A percentile compares a stretch with the other conserved stretches of the same genome.
Conservation (phyloP, 1,140 invertebrate genomes). For the Habropoda laboriosa region DNA sequence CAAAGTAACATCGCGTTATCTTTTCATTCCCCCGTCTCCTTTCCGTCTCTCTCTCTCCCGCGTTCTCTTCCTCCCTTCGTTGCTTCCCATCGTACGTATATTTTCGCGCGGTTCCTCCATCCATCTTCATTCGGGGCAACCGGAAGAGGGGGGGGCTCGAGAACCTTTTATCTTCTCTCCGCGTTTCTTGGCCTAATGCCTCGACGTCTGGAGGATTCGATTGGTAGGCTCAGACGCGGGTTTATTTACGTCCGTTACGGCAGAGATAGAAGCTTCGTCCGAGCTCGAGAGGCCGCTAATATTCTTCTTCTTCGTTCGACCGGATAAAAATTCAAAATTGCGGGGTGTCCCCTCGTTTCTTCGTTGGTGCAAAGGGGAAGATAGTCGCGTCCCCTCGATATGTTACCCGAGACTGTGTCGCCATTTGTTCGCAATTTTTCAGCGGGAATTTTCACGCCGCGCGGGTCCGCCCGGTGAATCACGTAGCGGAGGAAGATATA, state of each 20-base stretch:
- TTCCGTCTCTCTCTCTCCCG: not conserved
- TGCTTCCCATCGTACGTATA: slow-evolving; percentile 40
- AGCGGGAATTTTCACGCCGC: not conserved
- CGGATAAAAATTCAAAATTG: not conserved
- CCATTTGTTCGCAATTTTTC: slow-evolving; percentile 11
- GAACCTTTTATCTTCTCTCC: slow-evolving; percentile 66
- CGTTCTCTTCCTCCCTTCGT: not conserved
- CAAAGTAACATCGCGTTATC: slow-evolving; percentile 55
- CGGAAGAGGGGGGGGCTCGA: slow-evolving; percentile 53
- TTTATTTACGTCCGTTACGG: slow-evolving; percentile 55
- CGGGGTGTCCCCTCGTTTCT: too few relatives aligned
- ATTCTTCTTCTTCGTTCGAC: too few relatives aligned
- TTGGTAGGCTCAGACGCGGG: slow-evolving; percentile 30
- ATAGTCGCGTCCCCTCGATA: slow-evolving; percentile 16
- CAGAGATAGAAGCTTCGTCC: too few relatives aligned
- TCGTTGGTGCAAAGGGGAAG: too few relatives aligned
- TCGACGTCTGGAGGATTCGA: slow-evolving; percentile 46
- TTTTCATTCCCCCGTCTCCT: slow-evolving; percentile 4
- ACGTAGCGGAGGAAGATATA: slow-evolving; percentile 40
- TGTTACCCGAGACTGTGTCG: slow-evolving; percentile 2
- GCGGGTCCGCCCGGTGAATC: not conserved
- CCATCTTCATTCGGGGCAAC: slow-evolving; percentile 68
- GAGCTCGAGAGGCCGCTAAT: too few relatives aligned
- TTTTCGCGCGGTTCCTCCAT: slow-evolving; percentile 66
- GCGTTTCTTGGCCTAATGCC: slow-evolving; percentile 55